A percentile compares a stretch with the other conserved stretches of the same genome.
These are phyloP conservation scores for Paramisgurnus dabryanus DNA, from an alignment of 2,113 vertebrate species.

Conservation along the genomic window DNA sequence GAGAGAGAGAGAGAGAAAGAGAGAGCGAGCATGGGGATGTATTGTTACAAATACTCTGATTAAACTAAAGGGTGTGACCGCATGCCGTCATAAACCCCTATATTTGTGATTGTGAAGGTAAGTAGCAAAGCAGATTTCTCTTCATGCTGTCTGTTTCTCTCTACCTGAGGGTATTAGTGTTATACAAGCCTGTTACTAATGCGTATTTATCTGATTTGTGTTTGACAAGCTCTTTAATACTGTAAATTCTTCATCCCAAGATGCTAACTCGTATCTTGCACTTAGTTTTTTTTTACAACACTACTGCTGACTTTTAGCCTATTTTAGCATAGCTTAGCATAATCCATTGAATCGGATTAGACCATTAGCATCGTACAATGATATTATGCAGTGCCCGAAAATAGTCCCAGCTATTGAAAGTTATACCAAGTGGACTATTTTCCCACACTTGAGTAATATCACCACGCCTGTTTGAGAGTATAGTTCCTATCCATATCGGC, in stretches of 20 bases:
- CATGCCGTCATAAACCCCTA: constrained; percentile 39
- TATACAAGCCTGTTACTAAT: background rate
- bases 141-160: background rate
- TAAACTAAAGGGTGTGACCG: constrained; percentile 5
- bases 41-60: constrained; percentile 2
- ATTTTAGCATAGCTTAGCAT: too few species aligned
- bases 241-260: constrained; percentile 11
- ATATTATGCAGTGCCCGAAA: too few species aligned
- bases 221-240: background rate
- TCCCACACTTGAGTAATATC: too few species aligned
- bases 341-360: too few species aligned
- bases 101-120: constrained; percentile 5
- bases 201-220: constrained; percentile 1
- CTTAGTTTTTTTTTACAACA: too few species aligned
- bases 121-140: background rate
- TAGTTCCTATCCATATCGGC: too few species aligned
- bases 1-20: constrained; percentile 45
- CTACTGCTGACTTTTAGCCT: too few species aligned
- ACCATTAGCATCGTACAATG: too few species aligned
- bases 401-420: too few species aligned
- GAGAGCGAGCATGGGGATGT: constrained; percentile 23
- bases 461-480: too few species aligned
- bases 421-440: too few species aligned
- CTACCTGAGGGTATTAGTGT: background rate
- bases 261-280: background rate